Evolutionary conservation across 2,888 invertebrate species (phyloP).

Genomic region (Pherbina coryleti): DNA sequence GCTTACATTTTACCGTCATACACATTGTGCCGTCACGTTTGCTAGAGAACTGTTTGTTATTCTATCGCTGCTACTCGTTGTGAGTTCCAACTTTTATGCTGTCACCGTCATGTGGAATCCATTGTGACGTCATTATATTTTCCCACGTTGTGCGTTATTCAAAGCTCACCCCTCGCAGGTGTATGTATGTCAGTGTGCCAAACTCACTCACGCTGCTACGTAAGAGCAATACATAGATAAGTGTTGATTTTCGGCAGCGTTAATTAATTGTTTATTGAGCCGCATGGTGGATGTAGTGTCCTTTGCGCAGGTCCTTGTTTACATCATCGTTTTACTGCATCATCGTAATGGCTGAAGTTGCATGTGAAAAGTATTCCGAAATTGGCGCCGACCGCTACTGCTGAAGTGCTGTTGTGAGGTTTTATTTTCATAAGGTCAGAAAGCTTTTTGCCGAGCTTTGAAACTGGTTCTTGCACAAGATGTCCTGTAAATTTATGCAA

Average conservation of each 20-base stretch:
- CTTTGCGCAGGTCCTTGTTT: slow-evolving; percentile 48
- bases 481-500: too few species aligned
- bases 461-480: not conserved
- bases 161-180: not conserved
- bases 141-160: not conserved
- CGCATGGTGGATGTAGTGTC: slow-evolving; percentile 53
- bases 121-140: slow-evolving; percentile 50
- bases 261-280: too few species aligned
- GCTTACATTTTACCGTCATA: not conserved
- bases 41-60: slow-evolving; percentile 47
- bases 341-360: not conserved
- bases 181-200: slow-evolving; percentile 26
- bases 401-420: too few species aligned
- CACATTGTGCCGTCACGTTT: slow-evolving; percentile 46
- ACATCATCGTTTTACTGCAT: slow-evolving; percentile 14
- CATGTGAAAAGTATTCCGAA: not conserved
- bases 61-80: slow-evolving; percentile 36
- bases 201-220: not conserved
- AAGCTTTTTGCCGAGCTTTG: too few species aligned
- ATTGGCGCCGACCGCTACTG: not conserved
- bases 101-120: slow-evolving; percentile 42
- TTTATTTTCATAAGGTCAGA: too few species aligned
- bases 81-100: slow-evolving; percentile 42
- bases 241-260: not conserved
- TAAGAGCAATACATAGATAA: not conserved